Base-by-base conservation (phyloP, 2,888 invertebrate genomes). In the Melanostoma scalare region DNA sequence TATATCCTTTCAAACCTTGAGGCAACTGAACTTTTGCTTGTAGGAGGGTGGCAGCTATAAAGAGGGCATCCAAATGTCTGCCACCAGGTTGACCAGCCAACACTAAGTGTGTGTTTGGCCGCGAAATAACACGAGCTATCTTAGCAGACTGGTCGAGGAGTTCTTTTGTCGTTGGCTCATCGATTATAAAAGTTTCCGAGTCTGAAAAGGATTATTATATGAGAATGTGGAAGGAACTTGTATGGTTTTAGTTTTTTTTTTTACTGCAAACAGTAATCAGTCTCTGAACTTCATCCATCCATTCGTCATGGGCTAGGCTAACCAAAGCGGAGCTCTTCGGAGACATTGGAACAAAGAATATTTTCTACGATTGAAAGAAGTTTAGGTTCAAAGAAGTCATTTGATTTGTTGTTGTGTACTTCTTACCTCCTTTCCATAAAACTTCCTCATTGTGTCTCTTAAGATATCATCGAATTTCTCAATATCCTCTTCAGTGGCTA, bases 31-130 rank as follows among this genome's bases (percentile, higher is more conserved):
- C 87, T 53, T 93, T 93, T 65, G 96, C 95, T 63, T 94, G 93
- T 86, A 95, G 94, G 88, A 96, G 92, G 63, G 95, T 93, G 6
- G 96, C 94, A 0, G 95, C 93, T 4, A 97, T 92, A 86, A 94
- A 94, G 0, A 97, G 93, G 0, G 97, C 95, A 8, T 96, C 95
- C 87, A 96, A 93, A 44, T 98, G 93, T 0, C 98, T 97, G 60
- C 94, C 94, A 52, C 98, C 98, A 38, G 96, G 94, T 86, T 94
- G 92, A 0, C 97, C 97, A 86, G 95, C 94, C 85, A 91, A 56
- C 10, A 91, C 85, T 72, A 92, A 52, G 78, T 91, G 89, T 0
- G 88, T 88, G 69, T 93, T 93, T 3, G 93, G 92, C 67, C 92
- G 90, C 6, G 94, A 93, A 44, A 96, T 89, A 0, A 93, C 92